Conservation (phyloP, 2,888 invertebrate species). For the Taphrorychus bicolor region DNA sequence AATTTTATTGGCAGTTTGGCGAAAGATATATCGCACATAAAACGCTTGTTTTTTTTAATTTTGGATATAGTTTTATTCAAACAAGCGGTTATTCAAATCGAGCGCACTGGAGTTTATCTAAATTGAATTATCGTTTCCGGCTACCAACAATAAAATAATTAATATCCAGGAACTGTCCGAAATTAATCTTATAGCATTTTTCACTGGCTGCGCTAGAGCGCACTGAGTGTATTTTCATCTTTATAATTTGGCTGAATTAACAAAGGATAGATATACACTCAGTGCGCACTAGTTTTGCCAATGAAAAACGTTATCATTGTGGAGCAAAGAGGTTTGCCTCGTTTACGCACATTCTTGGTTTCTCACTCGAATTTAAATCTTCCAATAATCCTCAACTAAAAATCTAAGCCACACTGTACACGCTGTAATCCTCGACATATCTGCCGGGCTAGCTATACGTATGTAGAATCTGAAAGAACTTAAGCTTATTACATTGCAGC, state of each 20-base stretch:
- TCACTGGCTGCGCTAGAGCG: too few relatives aligned
- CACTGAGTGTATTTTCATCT: too few relatives aligned
- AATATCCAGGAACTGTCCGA: too few relatives aligned
- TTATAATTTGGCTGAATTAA: too few relatives aligned
- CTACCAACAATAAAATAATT: too few relatives aligned
- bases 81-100: background rate
- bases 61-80: background rate
- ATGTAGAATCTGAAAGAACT: background rate
- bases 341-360: too few relatives aligned
- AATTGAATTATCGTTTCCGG: background rate
- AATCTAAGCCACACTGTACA: background rate
- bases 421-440: background rate
- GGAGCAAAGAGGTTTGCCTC: background rate
- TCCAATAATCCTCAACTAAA: background rate
- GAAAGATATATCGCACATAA: slow-evolving; percentile 19
- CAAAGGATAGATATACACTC: too few relatives aligned
- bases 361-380: too few relatives aligned
- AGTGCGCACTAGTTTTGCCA: too few relatives aligned
- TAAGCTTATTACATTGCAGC: background rate
- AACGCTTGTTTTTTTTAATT: slow-evolving; percentile 16
- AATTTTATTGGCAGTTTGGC: slow-evolving; percentile 27
- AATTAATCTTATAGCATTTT: too few relatives aligned
- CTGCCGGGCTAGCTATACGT: background rate
- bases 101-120: background rate
- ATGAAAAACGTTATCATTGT: background rate